phyloP scores from a whole-genome alignment of 2,113 vertebrate species.

The Serranochromis macrocephalus region DNA sequence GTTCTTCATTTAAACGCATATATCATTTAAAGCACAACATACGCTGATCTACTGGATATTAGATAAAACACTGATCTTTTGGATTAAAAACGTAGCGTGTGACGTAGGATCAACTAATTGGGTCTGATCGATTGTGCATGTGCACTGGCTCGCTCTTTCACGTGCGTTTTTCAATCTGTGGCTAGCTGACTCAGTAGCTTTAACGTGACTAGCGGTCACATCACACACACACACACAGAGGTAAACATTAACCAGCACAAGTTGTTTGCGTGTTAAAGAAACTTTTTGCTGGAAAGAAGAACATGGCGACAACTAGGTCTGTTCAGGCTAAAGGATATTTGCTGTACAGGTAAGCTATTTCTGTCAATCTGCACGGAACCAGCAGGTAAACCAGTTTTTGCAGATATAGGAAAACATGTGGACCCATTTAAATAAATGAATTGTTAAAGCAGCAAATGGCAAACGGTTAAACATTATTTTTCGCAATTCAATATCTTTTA shows the following conservation, averaged over 20 bases:
- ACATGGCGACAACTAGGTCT: constrained; percentile 46
- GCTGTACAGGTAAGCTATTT: neutral
- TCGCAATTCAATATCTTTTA: neutral
- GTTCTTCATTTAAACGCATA: neutral
- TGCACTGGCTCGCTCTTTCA: neutral
- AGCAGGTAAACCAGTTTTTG: constrained; percentile 30
- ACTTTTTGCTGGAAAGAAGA: neutral
- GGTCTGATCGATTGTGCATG: neutral
- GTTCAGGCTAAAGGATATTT: neutral
- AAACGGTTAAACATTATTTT: neutral
- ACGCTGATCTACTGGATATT: accelerated
- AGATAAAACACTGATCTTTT: neutral
- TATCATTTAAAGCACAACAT: neutral
- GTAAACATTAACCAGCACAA: constrained; percentile 57
- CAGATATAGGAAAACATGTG: neutral
- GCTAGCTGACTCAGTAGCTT: neutral
- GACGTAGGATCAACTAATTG: neutral
- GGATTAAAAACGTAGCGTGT: neutral
- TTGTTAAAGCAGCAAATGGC: neutral
- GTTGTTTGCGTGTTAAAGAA: neutral
- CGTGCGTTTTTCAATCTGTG: neutral
- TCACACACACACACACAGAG: neutral
- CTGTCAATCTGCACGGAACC: neutral
- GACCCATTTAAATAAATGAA: neutral
- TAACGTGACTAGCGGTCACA: neutral